phyloP scores from a whole-genome alignment of 2,113 vertebrate genomes.

The Capricornis sumatraensis region DNA sequence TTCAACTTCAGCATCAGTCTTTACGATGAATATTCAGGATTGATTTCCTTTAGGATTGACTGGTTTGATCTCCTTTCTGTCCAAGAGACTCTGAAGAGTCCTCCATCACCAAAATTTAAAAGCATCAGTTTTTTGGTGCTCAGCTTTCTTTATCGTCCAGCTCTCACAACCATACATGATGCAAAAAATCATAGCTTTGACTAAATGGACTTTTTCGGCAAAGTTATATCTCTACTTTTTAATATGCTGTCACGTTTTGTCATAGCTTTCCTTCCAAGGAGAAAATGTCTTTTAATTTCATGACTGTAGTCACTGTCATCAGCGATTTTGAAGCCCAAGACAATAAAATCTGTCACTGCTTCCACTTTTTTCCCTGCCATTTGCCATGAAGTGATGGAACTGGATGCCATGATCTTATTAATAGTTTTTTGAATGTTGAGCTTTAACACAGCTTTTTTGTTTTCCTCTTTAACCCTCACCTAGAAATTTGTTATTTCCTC shows the following conservation, averaged over 20 bases:
- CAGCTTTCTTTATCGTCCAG: background rate
- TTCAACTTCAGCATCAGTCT: background rate
- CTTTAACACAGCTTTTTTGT: background rate
- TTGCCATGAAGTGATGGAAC: background rate
- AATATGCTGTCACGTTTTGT: background rate
- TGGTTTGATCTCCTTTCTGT: background rate
- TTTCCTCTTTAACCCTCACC: background rate
- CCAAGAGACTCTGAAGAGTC: background rate
- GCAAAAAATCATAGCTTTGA: background rate
- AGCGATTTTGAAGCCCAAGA: background rate
- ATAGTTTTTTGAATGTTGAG: background rate
- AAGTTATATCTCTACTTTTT: background rate
- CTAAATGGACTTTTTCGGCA: background rate
- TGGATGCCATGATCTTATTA: background rate
- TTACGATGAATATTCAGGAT: background rate
- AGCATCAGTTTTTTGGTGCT: background rate
- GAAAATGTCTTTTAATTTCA: background rate
- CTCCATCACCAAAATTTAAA: background rate
- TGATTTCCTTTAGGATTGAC: background rate
- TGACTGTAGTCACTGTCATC: background rate
- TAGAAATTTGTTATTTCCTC: background rate
- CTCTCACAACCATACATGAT: background rate
- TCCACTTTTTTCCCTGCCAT: background rate
- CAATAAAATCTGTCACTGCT: background rate
- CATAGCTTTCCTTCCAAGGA: background rate